A percentile compares a stretch with the other conserved stretches of the same genome.
phyloP scores from a whole-genome alignment of 1,140 invertebrate genomes.

The Lithobius niger region DNA sequence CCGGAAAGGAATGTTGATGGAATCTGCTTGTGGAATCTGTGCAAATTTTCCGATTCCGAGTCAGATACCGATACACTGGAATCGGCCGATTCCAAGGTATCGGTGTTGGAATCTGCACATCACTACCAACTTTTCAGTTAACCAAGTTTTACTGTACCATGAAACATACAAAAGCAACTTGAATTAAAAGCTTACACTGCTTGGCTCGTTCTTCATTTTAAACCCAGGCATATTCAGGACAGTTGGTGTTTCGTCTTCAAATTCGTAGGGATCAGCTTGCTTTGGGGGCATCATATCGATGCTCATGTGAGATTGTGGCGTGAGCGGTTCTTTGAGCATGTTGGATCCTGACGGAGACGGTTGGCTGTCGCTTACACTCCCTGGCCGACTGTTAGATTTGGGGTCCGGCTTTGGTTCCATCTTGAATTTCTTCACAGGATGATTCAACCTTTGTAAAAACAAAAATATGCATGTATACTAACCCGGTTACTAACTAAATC shows the following conservation, averaged over 20 bases:
- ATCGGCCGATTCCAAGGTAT: no score
- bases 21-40: no score
- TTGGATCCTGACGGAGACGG: background rate
- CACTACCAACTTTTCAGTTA: no score
- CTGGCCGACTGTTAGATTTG: background rate
- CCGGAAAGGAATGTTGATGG: no score
- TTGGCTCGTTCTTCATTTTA: slow-evolving; percentile 25
- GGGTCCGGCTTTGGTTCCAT: slow-evolving; percentile 13
- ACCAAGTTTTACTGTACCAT: no score
- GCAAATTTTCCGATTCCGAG: no score
- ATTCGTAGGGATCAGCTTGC: slow-evolving; percentile 51
- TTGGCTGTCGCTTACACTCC: slow-evolving; percentile 1
- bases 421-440: slow-evolving; percentile 73
- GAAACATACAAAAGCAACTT: no score
- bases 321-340: slow-evolving; percentile 7
- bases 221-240: slow-evolving; percentile 32
- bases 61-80: no score
- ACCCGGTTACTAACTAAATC: no score
- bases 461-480: background rate
- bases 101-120: no score
- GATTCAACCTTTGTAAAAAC: slow-evolving; percentile 48
- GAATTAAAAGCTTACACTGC: no score
- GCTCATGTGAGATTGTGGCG: slow-evolving; percentile 2
- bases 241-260: slow-evolving; percentile 42
- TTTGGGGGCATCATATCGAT: slow-evolving; percentile 7